Percentiles rank a stretch among this genome's conserved stretches.
Evolutionary conservation across 2,113 vertebrate species (phyloP).

Genomic region (Poeciliopsis prolifica): DNA sequence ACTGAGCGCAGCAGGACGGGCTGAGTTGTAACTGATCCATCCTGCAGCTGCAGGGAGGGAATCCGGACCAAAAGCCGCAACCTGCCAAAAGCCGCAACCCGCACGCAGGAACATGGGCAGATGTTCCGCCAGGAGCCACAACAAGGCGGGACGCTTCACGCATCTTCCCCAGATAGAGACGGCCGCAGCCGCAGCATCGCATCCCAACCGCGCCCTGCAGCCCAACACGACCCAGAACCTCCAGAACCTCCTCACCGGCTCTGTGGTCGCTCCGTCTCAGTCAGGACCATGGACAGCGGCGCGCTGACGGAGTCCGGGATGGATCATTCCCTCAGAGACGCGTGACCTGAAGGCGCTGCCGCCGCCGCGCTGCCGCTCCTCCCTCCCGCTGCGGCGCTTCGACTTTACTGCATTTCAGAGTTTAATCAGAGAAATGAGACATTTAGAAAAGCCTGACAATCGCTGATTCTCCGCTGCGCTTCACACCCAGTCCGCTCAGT

Average conservation of each 20-base stretch:
- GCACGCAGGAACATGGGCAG: not conserved
- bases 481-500: slow-evolving; percentile 62
- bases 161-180: slow-evolving; percentile 34
- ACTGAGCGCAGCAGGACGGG: slow-evolving; percentile 4
- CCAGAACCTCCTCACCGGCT: slow-evolving; percentile 66
- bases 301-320: slow-evolving; percentile 83
- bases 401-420: not conserved
- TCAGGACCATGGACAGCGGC: slow-evolving; percentile 82
- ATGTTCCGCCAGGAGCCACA: no score
- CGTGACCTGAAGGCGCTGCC: slow-evolving; percentile 28
- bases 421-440: no score
- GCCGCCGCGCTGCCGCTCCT: no score
- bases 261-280: slow-evolving; percentile 72
- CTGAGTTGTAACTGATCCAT: slow-evolving; percentile 59
- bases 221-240: not conserved
- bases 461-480: slow-evolving; percentile 24
- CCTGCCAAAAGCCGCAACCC: not conserved
- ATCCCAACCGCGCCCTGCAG: slow-evolving; percentile 68
- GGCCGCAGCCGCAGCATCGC: slow-evolving; percentile 4
- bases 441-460: slow-evolving; percentile 10
- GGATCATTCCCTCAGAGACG: slow-evolving; percentile 70
- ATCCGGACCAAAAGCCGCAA: not conserved
- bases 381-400: no score
- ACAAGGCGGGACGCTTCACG: slow-evolving; percentile 4
- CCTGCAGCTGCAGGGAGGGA: slow-evolving; percentile 15